Conservation (phyloP, 2,888 invertebrate genomes). For the Tiphia femorata region DNA sequence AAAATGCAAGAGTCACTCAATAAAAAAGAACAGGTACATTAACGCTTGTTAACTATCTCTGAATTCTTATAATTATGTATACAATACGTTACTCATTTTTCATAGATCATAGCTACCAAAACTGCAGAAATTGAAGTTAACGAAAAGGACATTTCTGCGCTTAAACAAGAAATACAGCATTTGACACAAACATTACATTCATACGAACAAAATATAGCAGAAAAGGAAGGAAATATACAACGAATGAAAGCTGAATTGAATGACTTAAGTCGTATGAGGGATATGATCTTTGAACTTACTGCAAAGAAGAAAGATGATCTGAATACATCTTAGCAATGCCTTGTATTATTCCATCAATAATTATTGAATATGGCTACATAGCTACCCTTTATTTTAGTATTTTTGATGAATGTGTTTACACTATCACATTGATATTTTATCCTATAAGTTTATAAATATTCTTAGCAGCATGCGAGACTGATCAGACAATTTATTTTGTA, state of each 20-base stretch:
- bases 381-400: no score
- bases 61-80: not conserved
- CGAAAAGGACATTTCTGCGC: slow-evolving; percentile 52
- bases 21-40: slow-evolving; percentile 55
- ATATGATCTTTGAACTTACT: slow-evolving; percentile 62
- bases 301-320: slow-evolving; percentile 58
- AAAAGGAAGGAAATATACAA: slow-evolving; percentile 51
- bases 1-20: slow-evolving; percentile 51
- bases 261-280: slow-evolving; percentile 60
- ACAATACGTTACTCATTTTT: slow-evolving; percentile 7
- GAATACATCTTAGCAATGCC: slow-evolving; percentile 28
- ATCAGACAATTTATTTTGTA: slow-evolving; percentile 25
- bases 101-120: slow-evolving; percentile 53
- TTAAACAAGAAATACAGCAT: slow-evolving; percentile 58
- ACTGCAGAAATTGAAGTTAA: slow-evolving; percentile 50
- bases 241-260: slow-evolving; percentile 50
- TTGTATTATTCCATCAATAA: no score
- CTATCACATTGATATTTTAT: no score
- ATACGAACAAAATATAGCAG: slow-evolving; percentile 51
- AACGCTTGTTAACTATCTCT: not conserved
- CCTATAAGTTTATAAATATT: not conserved
- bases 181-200: slow-evolving; percentile 46
- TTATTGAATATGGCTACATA: no score
- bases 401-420: no score
- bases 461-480: slow-evolving; percentile 2